Conservation (phyloP, 2,888 invertebrate species). For the Cephalotes varians region DNA sequence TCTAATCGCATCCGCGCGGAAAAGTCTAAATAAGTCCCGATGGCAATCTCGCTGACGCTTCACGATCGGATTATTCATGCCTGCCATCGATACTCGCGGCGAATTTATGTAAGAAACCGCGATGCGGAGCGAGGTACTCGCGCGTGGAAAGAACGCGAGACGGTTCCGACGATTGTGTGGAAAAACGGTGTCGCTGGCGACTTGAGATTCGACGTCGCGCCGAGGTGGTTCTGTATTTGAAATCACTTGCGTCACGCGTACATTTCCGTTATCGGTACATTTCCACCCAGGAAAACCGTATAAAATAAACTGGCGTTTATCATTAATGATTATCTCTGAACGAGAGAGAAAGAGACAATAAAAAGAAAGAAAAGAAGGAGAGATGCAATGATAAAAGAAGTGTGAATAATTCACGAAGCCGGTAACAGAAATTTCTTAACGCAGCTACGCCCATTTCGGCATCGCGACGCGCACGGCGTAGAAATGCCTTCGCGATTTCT, state of each 20-base stretch:
- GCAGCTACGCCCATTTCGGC: constrained; percentile 27
- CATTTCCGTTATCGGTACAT: neutral
- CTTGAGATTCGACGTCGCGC: constrained; percentile 10
- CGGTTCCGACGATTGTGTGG: neutral
- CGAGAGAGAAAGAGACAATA: neutral
- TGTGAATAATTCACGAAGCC: constrained; percentile 20
- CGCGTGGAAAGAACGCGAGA: neutral
- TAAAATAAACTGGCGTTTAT: neutral
- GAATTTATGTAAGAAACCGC: constrained; percentile 20
- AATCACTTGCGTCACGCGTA: neutral
- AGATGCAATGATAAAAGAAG: neutral
- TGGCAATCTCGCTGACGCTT: neutral
- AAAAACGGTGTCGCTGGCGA: neutral
- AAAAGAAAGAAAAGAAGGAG: neutral
- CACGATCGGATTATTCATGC: constrained; percentile 8
- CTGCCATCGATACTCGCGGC: neutral
- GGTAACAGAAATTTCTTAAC: neutral
- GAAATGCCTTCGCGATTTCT: constrained; percentile 23
- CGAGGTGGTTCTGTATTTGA: neutral
- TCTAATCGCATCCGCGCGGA: constrained; percentile 8
- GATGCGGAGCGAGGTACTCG: neutral
- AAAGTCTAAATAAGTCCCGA: constrained; percentile 28
- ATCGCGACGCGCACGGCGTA: neutral
- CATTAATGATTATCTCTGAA: neutral
- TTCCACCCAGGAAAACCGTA: neutral